Evolutionary conservation across 2,113 vertebrate species (phyloP), one percentile per base, ranked within the genome.

Genomic region (Bostrychus sinensis): DNA sequence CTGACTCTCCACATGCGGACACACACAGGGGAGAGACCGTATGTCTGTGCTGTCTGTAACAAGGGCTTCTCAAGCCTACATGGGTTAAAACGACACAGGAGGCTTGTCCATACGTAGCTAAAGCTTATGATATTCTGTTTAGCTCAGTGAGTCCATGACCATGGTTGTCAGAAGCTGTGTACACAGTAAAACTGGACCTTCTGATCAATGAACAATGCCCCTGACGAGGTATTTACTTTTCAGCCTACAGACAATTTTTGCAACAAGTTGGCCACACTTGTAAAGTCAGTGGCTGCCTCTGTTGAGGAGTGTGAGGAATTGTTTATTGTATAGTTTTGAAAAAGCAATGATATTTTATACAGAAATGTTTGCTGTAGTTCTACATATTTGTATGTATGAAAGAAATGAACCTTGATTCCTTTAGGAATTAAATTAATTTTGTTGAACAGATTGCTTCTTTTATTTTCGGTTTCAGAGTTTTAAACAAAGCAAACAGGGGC

Each of bases 1-100:
- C 87, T 90, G 0, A 90, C 89, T 12, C 58, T 90, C 30, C 89
- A 90, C 70, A 90, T 90, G 89, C 75, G 89, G 17, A 89, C 87
- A 19, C 89, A 90, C 11, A 90, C 89, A 0, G 89, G 88, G 19
- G 89, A 90, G 58, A 76, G 87, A 17, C 89, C 89, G 0, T 90
- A 90, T 14, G 79, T 88, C 7, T 90, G 89, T 10, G 2, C 75
- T 1, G 42, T 81, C 5, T 90, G 89, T 56, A 82, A 1, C 43
- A 90, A 88, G 25, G 89, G 77, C 30, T 90, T 90, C 56, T 84
- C 89, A 6, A 90, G 89, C 56, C 45, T 90, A 66, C 89, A 90
- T 3, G 89, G 89, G 42, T 63, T 90, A 22, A 90, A 90, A 62
- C 73, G 89, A 75, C 89, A 90, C 68, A 68, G 78, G 60, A 85